phyloP scores from a whole-genome alignment of 2,113 vertebrate genomes.

The Alosa alosa region DNA sequence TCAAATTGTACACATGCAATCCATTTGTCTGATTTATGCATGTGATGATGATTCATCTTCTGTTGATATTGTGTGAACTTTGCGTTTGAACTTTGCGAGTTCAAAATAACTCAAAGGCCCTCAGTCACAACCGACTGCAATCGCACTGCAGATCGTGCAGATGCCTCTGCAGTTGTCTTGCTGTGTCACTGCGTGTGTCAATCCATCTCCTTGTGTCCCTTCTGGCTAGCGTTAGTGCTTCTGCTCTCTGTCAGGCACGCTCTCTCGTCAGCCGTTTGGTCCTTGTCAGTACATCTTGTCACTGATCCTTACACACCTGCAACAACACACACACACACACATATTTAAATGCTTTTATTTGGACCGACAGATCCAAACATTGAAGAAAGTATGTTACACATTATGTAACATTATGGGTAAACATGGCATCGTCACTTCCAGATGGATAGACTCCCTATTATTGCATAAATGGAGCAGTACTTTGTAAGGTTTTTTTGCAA shows the following conservation, averaged over 20 bases:
- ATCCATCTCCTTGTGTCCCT: background rate
- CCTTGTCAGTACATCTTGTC: background rate
- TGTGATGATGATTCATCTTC: background rate
- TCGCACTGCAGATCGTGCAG: background rate
- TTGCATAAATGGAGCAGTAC: no score
- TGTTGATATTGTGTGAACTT: background rate
- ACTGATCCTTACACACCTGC: background rate
- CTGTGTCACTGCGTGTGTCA: background rate
- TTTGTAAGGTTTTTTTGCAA: no score
- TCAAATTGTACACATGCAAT: background rate
- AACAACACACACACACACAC: background rate
- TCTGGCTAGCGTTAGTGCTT: background rate
- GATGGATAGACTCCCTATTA: no score
- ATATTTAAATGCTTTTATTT: no score
- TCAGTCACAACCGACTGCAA: background rate
- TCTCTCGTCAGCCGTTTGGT: background rate
- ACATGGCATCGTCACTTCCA: no score
- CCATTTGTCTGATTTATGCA: background rate
- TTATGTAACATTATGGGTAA: no score
- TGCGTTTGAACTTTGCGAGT: background rate
- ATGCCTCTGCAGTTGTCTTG: background rate
- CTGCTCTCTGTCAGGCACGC: background rate
- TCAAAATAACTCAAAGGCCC: background rate
- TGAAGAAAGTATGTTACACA: no score
- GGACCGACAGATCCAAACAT: no score